These are phyloP conservation scores for Tyrophagus putrescentiae DNA, from an alignment of 1,140 invertebrate species.

Conservation along the genomic window DNA sequence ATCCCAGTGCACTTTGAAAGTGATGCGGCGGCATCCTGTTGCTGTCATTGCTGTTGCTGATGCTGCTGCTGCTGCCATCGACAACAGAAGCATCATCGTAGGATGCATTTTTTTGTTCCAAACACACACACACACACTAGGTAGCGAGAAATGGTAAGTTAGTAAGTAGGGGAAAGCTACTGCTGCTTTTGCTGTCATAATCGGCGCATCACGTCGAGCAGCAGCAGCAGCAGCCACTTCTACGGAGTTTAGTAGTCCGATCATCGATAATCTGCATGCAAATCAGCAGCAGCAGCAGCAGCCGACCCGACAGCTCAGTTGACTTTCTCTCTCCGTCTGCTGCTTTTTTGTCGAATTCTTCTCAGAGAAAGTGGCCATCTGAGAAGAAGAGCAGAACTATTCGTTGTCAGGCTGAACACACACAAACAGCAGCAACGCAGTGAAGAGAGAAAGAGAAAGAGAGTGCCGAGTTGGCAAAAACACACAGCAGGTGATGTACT, in stretches of 20 bases:
- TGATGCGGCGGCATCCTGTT: conserved; percentile 2
- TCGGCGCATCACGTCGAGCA: neutral
- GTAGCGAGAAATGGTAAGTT: no score
- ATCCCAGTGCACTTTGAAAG: neutral
- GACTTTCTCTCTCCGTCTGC: no score
- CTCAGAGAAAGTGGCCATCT: neutral
- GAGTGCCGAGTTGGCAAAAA: neutral
- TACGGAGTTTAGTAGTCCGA: neutral
- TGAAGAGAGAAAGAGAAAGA: neutral
- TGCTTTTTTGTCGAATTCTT: neutral
- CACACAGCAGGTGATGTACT: neutral
- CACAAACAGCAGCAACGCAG: no score
- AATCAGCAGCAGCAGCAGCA: no score
- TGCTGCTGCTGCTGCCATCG: neutral
- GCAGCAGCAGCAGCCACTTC: neutral
- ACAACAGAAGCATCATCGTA: no score
- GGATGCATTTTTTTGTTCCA: no score
- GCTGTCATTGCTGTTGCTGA: neutral
- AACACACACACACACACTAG: neutral
- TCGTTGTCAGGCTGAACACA: no score
- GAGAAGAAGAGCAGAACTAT: neutral
- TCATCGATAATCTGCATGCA: conserved; percentile 11
- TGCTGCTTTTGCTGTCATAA: neutral
- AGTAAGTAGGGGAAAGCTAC: neutral
- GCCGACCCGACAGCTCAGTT: no score